Base-by-base conservation (phyloP, 2,797 vertebrate genomes). In the Artibeus lituratus region DNA sequence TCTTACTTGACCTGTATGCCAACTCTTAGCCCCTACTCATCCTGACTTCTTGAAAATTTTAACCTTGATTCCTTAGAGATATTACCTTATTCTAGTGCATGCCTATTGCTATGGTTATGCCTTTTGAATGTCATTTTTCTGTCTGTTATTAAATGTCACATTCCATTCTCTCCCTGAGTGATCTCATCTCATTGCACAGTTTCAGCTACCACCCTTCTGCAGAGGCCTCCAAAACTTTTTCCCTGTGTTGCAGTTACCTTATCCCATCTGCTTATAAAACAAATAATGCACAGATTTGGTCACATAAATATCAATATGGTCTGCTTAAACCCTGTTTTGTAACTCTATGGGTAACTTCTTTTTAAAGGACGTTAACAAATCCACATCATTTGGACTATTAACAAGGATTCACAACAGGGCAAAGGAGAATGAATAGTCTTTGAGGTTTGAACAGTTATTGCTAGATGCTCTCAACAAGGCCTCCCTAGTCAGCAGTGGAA, bases 321-420 rank as follows among this genome's bases (percentile, higher is more conserved):
- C 35, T 77, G 9, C 42, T 84, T 78, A 42, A 62, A 21, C 29
- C 22, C 12, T 87, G 6, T 37, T 85, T 73, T 80, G 44, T 78
- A 85, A 80, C 9, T 92, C 24, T 55, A 24, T 3, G 3, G 37
- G 2, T 81, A 74, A 70, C 44, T 57, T 70, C 21, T 72, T 62
- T 96, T 29, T n/a, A 49, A 77, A 95, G 44, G 21, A 67, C 82
- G 5, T 80, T 90, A 89, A 26, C 69, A 95, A 91, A 90, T 78
- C 22, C 19, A 12, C 76, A 77, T 76, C 9, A 55, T 42, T 29
- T 94, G 55, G 42, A 51, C 44, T 80, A 57, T 49, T 80, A 69
- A 83, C 35, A 94, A 2, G 35, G 42, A 70, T 73, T 92, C 92
- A 21, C 26, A 83, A 39, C 15, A 51, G 7, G 51, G 29, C 6